A percentile compares a stretch with the other conserved stretches of the same genome.
Conservation (phyloP, 1,140 invertebrate genomes). For the Chelonus insularis region DNA sequence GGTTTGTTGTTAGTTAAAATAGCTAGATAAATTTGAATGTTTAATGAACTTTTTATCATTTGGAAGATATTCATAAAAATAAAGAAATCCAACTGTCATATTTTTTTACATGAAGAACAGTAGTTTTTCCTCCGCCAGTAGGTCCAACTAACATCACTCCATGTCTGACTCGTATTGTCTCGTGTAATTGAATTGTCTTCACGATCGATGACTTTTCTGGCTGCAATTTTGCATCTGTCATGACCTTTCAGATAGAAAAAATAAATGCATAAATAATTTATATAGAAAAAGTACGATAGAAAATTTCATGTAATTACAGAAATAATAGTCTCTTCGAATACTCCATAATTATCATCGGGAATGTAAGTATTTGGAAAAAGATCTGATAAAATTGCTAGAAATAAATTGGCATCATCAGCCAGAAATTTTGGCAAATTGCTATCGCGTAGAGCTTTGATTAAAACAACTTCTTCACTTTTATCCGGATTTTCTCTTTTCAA, state of each 20-base stretch:
- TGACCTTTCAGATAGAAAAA: no score
- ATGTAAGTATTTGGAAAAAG: constrained; percentile 83
- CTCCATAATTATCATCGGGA: constrained; percentile 77
- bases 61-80: no score
- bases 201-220: constrained; percentile 67
- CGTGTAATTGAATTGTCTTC: constrained; percentile 85
- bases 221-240: constrained; percentile 64
- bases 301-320: no score
- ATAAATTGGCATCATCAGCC: constrained; percentile 80
- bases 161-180: constrained; percentile 90
- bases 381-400: constrained; percentile 83
- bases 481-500: constrained; percentile 83
- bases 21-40: no score
- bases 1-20: neutral
- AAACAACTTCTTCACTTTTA: constrained; percentile 75
- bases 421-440: constrained; percentile 93
- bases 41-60: no score
- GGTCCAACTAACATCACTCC: constrained; percentile 93
- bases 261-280: no score
- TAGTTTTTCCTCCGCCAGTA: constrained; percentile 81
- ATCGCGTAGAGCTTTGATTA: constrained; percentile 83
- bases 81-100: no score
- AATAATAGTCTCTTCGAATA: constrained; percentile 67
- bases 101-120: constrained; percentile 65
- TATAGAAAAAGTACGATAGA: no score